These are phyloP conservation scores for Allobates femoralis DNA, from an alignment of 2,797 vertebrate genomes.

Conservation along the genomic window DNA sequence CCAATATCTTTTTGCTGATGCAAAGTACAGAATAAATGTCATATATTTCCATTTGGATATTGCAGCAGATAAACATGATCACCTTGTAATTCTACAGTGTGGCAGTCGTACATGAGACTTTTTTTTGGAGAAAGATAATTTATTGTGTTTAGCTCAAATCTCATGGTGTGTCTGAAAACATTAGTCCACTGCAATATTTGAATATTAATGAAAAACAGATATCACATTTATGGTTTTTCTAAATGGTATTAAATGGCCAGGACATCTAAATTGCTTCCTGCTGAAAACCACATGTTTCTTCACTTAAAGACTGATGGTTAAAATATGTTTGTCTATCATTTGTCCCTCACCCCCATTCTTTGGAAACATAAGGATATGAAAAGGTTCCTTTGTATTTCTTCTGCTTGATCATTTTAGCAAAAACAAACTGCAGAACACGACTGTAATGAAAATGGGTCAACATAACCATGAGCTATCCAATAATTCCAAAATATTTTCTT, in stretches of 20 bases:
- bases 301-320: constrained; percentile 68
- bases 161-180: constrained; percentile 46
- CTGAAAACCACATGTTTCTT: constrained; percentile 66
- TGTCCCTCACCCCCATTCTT: constrained; percentile 66
- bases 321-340: constrained; percentile 66
- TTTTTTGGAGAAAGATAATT: constrained; percentile 47
- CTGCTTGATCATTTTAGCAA: constrained; percentile 66
- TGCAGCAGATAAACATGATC: neutral
- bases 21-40: neutral
- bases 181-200: constrained; percentile 59
- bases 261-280: constrained; percentile 65
- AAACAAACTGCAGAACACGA: constrained; percentile 58
- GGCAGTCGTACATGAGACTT: neutral
- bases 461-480: constrained; percentile 35
- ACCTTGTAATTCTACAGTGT: neutral
- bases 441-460: constrained; percentile 42
- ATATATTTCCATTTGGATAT: neutral
- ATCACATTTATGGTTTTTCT: constrained; percentile 64
- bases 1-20: neutral
- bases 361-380: constrained; percentile 68
- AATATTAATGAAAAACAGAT: constrained; percentile 56
- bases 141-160: constrained; percentile 48
- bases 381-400: constrained; percentile 70
- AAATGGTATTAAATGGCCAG: constrained; percentile 65
- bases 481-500: constrained; percentile 55